Base-by-base conservation (phyloP, 2,797 vertebrate species). In the Peromyscus aztecus region DNA sequence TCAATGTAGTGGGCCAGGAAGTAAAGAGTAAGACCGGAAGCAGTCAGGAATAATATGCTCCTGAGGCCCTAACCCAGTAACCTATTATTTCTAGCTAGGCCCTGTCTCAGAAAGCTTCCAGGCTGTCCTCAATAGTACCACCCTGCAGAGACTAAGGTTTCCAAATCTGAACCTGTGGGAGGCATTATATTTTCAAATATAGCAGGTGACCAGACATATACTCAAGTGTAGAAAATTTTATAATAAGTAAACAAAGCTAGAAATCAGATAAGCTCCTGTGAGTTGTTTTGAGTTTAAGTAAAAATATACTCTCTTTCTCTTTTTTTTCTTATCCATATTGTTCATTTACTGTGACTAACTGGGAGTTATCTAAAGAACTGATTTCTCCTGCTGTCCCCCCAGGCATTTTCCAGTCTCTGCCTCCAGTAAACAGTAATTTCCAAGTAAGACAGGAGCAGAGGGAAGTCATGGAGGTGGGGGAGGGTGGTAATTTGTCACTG, bases 351-450 rank as follows among this genome's bases (percentile, higher is more conserved):
- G 61, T 6, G 46, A 23, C 88, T 67, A 52, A 94, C 34, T 87
- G 57, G 80, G 94, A 95, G 83, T 86, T 76, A 90, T 65, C 13
- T 73, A 71, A 91, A 93, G 43, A 76, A 91, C 2, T 8, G 37
- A 91, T 43, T 73, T 81, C 52, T 95, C 12, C 16, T 49, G 34
- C n/a, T 83, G 78, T 24, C 23, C 24, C 77, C 90, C 75, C 31
- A 40, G 49, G 34, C 43, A 91, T 77, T 94, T 89, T 91, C 52
- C 23, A 89, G 49, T 71, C 49, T 90, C 24, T 14, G 3, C 46
- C 14, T 90, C 59, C 24, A 77, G 73, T 31, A 94, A 92, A 81
- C 4, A 80, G 19, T 59, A 57, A 92, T 92, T 97, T 96, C 43
- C 88, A 83, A 93, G 61, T 81, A 94, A 96, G 87, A 83, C 57